Evolutionary conservation across 2,888 invertebrate species (phyloP).

Genomic region (Trichacis sp.): DNA sequence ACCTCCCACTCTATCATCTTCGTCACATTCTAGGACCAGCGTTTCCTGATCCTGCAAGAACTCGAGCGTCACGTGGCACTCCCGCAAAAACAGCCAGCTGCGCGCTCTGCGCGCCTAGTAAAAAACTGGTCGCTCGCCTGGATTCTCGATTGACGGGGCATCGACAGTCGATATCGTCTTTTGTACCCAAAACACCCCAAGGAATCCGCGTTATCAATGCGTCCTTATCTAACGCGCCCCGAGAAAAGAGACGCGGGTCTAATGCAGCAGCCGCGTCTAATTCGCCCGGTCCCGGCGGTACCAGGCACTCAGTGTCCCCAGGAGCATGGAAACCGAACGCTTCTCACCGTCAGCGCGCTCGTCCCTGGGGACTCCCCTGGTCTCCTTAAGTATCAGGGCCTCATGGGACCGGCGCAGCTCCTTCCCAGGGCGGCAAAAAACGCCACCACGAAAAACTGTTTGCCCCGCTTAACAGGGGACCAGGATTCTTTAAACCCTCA

Average conservation of each 20-base stretch:
- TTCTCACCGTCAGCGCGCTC: conserved; percentile 34
- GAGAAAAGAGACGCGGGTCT: conserved; percentile 6
- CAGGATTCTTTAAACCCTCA: too few species aligned
- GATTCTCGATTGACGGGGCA: conserved; percentile 67
- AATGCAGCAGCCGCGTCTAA: conserved; percentile 38
- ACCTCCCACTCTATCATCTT: too few species aligned
- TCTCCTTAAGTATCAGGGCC: conserved; percentile 57
- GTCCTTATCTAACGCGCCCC: not conserved
- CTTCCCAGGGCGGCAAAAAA: conserved; percentile 35
- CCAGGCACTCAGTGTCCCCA: conserved; percentile 44
- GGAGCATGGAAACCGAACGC: too few species aligned
- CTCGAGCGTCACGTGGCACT: conserved; percentile 60
- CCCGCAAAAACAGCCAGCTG: conserved; percentile 65
- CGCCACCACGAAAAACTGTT: conserved; percentile 50
- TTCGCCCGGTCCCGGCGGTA: conserved; percentile 40
- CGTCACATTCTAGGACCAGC: too few species aligned
- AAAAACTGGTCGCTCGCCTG: conserved; percentile 67
- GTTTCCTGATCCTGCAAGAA: conserved; percentile 47
- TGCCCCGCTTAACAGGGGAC: conserved; percentile 51
- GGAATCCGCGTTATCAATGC: not conserved
- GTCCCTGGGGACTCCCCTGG: conserved; percentile 60
- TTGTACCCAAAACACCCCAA: not conserved
- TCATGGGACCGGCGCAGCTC: conserved; percentile 44
- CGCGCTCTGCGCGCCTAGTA: conserved; percentile 66
- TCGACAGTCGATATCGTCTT: conserved; percentile 63